A percentile compares a stretch with the other conserved stretches of the same genome.
These are phyloP conservation scores for Bombyx mandarina DNA, from an alignment of 1,140 invertebrate genomes.

Conservation along the genomic window DNA sequence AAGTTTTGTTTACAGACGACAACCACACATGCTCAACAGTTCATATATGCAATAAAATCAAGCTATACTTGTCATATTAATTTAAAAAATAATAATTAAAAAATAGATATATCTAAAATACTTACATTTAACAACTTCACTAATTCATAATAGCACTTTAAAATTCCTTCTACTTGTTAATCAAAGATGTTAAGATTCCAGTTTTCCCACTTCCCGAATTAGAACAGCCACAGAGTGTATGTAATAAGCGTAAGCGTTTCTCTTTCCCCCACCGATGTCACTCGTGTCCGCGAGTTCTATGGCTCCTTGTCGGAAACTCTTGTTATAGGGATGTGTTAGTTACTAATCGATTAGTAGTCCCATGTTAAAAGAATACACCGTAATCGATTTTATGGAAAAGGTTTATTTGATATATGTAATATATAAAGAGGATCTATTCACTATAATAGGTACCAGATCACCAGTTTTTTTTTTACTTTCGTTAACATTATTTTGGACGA, in stretches of 20 bases:
- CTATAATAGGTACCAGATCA: constrained; percentile 60
- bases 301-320: too few relatives aligned
- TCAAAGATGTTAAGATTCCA: constrained; percentile 16
- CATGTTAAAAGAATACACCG: constrained; percentile 71
- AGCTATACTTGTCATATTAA: not conserved
- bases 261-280: constrained; percentile 4
- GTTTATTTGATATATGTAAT: constrained; percentile 57
- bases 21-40: constrained; percentile 65
- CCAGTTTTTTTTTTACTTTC: constrained; percentile 19
- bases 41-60: constrained; percentile 23
- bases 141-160: constrained; percentile 28
- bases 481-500: constrained; percentile 2
- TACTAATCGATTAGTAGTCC: constrained; percentile 60
- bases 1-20: not conserved
- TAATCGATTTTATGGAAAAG: constrained; percentile 66
- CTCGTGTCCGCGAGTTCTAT: constrained; percentile 1
- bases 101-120: constrained; percentile 37
- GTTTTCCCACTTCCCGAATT: constrained; percentile 25
- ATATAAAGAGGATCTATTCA: constrained; percentile 56
- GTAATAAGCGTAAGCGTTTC: constrained; percentile 45
- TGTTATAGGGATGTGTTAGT: constrained; percentile 58
- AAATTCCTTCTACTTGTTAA: constrained; percentile 23
- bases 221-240: constrained; percentile 29
- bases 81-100: constrained; percentile 19
- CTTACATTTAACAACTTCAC: constrained; percentile 47